Evolutionary conservation across 2,113 vertebrate species (phyloP).

Genomic region (Vimba vimba): DNA sequence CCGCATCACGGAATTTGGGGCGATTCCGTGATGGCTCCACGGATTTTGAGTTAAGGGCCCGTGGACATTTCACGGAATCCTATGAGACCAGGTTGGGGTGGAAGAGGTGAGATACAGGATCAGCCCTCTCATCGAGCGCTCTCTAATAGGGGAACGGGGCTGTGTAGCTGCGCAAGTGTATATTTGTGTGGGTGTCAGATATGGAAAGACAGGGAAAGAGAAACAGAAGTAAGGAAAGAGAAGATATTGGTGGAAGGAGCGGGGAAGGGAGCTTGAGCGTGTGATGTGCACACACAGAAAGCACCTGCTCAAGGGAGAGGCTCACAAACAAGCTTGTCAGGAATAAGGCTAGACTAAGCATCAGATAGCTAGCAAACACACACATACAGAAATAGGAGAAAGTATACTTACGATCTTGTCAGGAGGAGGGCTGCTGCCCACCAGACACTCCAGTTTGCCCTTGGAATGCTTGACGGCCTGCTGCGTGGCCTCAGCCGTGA

Average conservation of each 20-base stretch:
- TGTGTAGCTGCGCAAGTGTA: slow-evolving; percentile 21
- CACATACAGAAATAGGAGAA: not conserved
- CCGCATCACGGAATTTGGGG: no score
- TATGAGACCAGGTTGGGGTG: no score
- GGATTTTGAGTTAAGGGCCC: no score
- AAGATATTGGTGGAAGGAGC: slow-evolving; percentile 23
- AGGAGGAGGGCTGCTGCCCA: slow-evolving; percentile 84
- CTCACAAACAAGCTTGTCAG: slow-evolving; percentile 44
- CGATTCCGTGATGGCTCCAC: no score
- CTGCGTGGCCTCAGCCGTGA: slow-evolving; percentile 80
- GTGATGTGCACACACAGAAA: slow-evolving; percentile 31
- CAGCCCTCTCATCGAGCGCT: slow-evolving; percentile 33
- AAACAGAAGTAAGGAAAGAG: slow-evolving; percentile 10
- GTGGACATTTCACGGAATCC: no score
- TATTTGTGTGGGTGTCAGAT: slow-evolving; percentile 22
- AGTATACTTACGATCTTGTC: slow-evolving; percentile 85
- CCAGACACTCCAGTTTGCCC: slow-evolving; percentile 85
- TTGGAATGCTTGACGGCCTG: slow-evolving; percentile 85
- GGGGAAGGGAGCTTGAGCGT: not conserved
- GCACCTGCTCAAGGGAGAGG: not conserved
- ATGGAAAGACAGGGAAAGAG: not conserved
- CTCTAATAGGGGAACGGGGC: not conserved
- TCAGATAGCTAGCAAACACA: slow-evolving; percentile 27
- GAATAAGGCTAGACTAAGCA: slow-evolving; percentile 5
- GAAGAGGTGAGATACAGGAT: slow-evolving; percentile 54